Conservation (phyloP, 2,888 invertebrate species). For the Epistrophella euchroma region DNA sequence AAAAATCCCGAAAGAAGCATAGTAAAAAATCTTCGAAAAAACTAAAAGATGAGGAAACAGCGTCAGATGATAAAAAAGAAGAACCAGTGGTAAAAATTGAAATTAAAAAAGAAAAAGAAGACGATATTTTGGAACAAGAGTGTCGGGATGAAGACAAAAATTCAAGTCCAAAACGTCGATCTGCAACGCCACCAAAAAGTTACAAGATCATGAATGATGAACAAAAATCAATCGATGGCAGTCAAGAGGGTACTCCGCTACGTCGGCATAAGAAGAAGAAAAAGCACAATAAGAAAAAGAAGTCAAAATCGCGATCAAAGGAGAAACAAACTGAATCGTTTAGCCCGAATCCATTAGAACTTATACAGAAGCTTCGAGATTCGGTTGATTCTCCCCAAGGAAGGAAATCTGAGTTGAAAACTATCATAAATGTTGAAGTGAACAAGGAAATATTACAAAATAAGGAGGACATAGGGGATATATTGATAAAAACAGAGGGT, state of each 20-base stretch:
- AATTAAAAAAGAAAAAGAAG: constrained; percentile 33
- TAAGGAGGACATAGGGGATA: neutral
- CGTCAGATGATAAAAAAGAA: neutral
- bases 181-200: constrained; percentile 61
- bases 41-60: neutral
- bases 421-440: constrained; percentile 62
- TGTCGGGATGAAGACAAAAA: constrained; percentile 19
- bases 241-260: neutral
- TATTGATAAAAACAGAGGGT: neutral
- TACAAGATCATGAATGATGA: constrained; percentile 66
- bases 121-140: constrained; percentile 16
- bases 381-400: constrained; percentile 49
- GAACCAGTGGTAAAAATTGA: neutral
- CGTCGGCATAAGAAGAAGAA: constrained; percentile 44
- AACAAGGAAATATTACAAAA: constrained; percentile 9
- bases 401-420: constrained; percentile 60
- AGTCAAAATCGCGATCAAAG: neutral
- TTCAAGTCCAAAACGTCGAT: constrained; percentile 20
- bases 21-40: neutral
- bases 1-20: constrained; percentile 33
- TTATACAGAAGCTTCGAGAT: constrained; percentile 58
- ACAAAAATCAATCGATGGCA: constrained; percentile 12
- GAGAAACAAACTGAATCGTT: constrained; percentile 31
- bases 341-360: constrained; percentile 63
- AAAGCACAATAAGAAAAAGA: constrained; percentile 49